phyloP scores from a whole-genome alignment of 1,140 invertebrate species.

The Bicyclus anynana region DNA sequence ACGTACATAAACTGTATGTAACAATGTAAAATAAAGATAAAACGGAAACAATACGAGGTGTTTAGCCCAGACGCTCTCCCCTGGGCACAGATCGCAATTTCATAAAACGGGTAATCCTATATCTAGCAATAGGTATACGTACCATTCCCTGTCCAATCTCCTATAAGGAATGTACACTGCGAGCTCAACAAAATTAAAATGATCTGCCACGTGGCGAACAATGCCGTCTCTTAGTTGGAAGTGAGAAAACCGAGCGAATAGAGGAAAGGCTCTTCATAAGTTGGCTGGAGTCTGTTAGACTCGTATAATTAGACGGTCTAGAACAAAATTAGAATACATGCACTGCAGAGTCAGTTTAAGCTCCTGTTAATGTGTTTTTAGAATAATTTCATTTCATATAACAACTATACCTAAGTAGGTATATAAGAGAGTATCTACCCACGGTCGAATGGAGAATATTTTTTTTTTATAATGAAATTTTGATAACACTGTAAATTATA shows the following conservation, averaged over 20 bases:
- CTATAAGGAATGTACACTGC: constrained; percentile 24
- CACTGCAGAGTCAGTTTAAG: constrained; percentile 37
- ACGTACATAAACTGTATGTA: constrained; percentile 31
- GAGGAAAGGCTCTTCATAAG: constrained; percentile 34
- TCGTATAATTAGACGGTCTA: constrained; percentile 67
- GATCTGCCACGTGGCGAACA: constrained; percentile 32
- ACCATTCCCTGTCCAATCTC: constrained; percentile 18
- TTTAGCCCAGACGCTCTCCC: constrained; percentile 66
- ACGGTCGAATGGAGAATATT: too few relatives aligned
- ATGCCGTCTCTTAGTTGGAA: constrained; percentile 25
- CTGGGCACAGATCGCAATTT: constrained; percentile 65
- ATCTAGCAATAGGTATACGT: constrained; percentile 12
- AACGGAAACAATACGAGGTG: constrained; percentile 62
- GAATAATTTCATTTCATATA: constrained; percentile 10
- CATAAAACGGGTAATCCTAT: constrained; percentile 54
- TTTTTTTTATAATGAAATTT: too few relatives aligned
- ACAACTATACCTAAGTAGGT: too few relatives aligned
- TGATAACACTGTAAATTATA: too few relatives aligned
- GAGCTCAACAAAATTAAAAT: constrained; percentile 39
- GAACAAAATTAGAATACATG: constrained; percentile 64
- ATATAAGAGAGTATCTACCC: too few relatives aligned
- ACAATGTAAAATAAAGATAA: constrained; percentile 46
- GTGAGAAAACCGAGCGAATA: constrained; percentile 14
- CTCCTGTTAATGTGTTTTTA: constrained; percentile 43
- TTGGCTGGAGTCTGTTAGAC: constrained; percentile 45